Base-by-base conservation (phyloP, 2,797 vertebrate genomes). In the Petrocephalus sullivani region DNA sequence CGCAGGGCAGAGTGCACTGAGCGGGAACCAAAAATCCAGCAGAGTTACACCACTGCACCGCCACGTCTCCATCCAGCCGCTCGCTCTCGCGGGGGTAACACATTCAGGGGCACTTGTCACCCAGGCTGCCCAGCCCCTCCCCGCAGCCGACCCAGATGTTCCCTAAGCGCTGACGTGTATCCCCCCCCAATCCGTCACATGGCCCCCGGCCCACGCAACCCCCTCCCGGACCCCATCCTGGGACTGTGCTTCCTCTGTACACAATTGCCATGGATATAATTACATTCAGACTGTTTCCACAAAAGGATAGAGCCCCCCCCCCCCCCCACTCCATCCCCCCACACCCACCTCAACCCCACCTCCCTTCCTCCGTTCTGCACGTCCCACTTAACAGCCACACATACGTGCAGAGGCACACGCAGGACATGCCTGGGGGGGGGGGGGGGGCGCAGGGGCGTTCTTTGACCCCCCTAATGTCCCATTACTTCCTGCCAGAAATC, bases 201-300 rank as follows among this genome's bases (percentile, higher is more conserved):
- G 90, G 90, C 90, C 88, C 7, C 60, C 12, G 49, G 85, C 87
- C 88, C 87, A 91, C 78, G 28, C 71, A 86, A 89, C 61, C 53
- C 88, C 67, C 16, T 33, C 75, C 85, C 53, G 46, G 46, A 86
- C 88, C 56, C 92, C 89, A 93, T 94, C 93, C 93, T 90, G 93
- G 91, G 92, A 91, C 91, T 91, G 90, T 90, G 92, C 92, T 95
- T 95, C 94, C 94, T 94, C 89, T 91, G 89, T 89, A 93, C 92
- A 95, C 94, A 96, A 94, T 95, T 93, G 93, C 91, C 81, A 88
- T 86, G 67, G 89, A 93, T 94, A 95, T 95, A 95, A 95, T 95
- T 95, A 95, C 91, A 92, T 89, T 85, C 93, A 95, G 93, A 94
- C 94, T 95, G 94, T 95, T 94, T 92, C 90, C 92, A 91, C 91